Conservation (phyloP, 92 coral and sea anemone species). For the Blastomussa wellsi region DNA sequence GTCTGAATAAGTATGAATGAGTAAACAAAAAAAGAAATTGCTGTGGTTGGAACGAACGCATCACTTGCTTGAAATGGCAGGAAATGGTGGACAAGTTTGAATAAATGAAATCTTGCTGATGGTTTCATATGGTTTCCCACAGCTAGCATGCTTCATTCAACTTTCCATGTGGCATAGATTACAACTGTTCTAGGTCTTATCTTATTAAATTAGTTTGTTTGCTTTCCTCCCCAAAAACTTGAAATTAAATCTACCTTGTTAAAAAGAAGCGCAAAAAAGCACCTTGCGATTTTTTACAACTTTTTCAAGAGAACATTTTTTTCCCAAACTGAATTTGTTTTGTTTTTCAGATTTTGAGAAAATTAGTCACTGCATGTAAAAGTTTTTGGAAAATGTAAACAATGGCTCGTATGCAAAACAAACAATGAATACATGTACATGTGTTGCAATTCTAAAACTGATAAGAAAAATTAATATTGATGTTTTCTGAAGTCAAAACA, state of each 20-base stretch:
- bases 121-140: background rate
- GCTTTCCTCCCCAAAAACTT: background rate
- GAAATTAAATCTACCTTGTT: background rate
- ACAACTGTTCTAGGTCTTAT: background rate
- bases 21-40: constrained; percentile 1
- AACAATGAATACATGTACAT: background rate
- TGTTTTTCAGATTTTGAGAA: background rate
- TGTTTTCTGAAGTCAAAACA: background rate
- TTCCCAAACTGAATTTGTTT: no score
- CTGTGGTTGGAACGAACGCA: background rate
- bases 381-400: constrained; percentile 5
- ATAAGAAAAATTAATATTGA: background rate
- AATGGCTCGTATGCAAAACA: background rate
- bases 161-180: background rate
- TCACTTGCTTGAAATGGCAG: background rate
- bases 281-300: background rate
- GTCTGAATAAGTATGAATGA: constrained; percentile 2
- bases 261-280: background rate
- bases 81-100: background rate
- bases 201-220: constrained; percentile 10
- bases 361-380: constrained; percentile 8
- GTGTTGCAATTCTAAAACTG: background rate
- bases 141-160: background rate
- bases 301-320: background rate
- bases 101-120: background rate